Evolutionary conservation across 2,797 vertebrate species (phyloP), one percentile per base, ranked within the genome.

Genomic region (Borostomias antarcticus): DNA sequence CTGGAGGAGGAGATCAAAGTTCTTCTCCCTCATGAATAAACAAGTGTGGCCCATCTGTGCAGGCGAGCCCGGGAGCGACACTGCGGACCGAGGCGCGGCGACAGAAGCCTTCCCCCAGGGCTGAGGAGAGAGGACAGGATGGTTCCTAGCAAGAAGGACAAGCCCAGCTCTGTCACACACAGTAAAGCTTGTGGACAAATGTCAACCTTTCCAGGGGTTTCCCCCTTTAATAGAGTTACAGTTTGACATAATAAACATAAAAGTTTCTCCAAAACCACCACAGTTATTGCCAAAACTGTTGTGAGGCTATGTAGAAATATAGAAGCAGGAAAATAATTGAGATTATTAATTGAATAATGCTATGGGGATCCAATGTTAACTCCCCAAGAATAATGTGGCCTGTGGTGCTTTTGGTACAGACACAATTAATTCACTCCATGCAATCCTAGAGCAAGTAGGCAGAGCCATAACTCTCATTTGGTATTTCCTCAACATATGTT

Each of bases 1-100:
- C 52, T 62, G 47, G 65, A 73, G 68, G 68, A 68, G 26, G 68
- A 70, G 69, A 80, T 84, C 79, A 80, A 79, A 78, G 73, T 68
- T 56, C n/a, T n/a, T 33, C 25, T 76, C 74, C 30, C 35, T 75
- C 70, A 75, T 78, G 74, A 74, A 84, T 78, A 72, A 81, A 75
- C 69, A 48, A 76, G 64, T 13, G 40, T 26, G 29, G 47, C 51
- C 72, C 72, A 76, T 78, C 72, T 82, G 74, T 75, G 68, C 64
- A 40, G 64, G 58, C 45, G 26, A 50, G 15, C 51, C 61, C 28
- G 25, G 62, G 61, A 67, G 58, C 43, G 32, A 69, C 21, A 65
- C 13, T 45, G 29, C 45, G 58, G 50, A n/a, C 15, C 23, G n/a
- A 57, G 59, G 47, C 26, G 35, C 32, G 68, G 63, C 35, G 58